Percentiles rank a stretch among this genome's conserved stretches.
Evolutionary conservation across 2,797 vertebrate genomes (phyloP).

Genomic region (Agapornis canus): DNA sequence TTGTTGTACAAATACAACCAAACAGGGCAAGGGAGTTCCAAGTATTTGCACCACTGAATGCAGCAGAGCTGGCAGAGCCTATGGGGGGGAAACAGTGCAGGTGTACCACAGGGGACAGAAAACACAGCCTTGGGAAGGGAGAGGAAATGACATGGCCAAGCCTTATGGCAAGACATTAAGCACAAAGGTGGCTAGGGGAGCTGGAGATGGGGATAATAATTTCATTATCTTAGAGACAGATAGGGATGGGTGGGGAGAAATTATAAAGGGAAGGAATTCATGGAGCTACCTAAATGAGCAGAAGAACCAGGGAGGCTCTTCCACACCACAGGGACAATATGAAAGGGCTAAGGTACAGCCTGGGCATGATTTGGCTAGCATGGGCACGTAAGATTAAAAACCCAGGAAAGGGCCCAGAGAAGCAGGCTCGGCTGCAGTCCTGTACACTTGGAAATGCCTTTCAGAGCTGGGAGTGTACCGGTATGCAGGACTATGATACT

Average conservation of each 20-base stretch:
- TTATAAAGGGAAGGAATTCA: background rate
- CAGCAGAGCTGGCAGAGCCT: background rate
- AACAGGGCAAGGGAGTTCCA: background rate
- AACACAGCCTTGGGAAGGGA: background rate
- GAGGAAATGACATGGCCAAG: background rate
- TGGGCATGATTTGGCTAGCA: background rate
- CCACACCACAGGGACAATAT: background rate
- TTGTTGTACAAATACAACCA: background rate
- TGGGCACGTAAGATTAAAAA: background rate
- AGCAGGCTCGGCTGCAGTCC: background rate
- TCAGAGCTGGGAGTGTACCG: background rate
- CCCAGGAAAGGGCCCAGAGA: background rate
- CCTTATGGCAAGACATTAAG: background rate
- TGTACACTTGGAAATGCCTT: background rate
- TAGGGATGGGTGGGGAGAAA: fast-evolving
- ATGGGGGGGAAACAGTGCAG: background rate
- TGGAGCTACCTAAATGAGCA: background rate
- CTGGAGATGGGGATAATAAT: background rate
- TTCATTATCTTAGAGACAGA: background rate
- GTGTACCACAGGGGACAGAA: background rate
- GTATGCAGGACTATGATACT: background rate
- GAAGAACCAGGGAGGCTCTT: background rate
- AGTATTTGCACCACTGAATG: background rate
- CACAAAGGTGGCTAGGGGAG: background rate
- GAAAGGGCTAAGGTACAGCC: background rate